Conservation (phyloP, 2,888 invertebrate genomes). For the Orthonevra nobilis region DNA sequence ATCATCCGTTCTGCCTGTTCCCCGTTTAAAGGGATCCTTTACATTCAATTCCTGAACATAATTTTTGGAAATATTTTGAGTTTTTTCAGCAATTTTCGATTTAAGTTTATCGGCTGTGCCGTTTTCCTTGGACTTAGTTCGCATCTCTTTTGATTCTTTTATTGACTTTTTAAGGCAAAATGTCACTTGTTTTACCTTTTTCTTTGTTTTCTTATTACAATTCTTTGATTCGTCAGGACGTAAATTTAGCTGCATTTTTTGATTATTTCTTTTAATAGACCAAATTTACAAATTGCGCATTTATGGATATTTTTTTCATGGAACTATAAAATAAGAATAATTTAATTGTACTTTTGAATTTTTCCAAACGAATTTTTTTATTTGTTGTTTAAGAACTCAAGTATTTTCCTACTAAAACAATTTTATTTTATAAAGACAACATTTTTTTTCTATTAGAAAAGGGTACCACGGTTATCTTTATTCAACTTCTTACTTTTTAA, state of each 20-base stretch:
- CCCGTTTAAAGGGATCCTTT: not conserved
- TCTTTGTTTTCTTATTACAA: conserved; percentile 10
- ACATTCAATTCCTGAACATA: not conserved
- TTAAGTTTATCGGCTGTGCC: not conserved
- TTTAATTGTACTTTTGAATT: too few relatives aligned
- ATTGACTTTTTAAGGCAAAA: conserved; percentile 27
- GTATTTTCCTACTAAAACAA: too few relatives aligned
- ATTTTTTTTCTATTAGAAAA: too few relatives aligned
- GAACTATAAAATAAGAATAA: conserved; percentile 19
- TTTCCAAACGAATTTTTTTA: too few relatives aligned
- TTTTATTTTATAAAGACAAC: too few relatives aligned
- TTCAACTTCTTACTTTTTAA: too few relatives aligned
- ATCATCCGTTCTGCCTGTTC: conserved; percentile 1
- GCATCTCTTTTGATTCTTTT: not conserved
- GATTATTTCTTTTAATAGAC: not conserved
- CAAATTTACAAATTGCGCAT: too few relatives aligned
- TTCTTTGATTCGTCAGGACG: conserved; percentile 16
- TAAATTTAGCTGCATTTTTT: conserved; percentile 51
- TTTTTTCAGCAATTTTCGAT: conserved; percentile 20
- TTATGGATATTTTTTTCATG: too few relatives aligned
- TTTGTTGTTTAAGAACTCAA: too few relatives aligned
- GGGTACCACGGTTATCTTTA: too few relatives aligned
- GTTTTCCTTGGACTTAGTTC: not conserved
- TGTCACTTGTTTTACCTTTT: conserved; percentile 43
- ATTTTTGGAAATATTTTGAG: conserved; percentile 1